A percentile compares a stretch with the other conserved stretches of the same genome.
phyloP scores from a whole-genome alignment of 2,888 invertebrate genomes.

The Scaptodrosophila latifasciaeformis region DNA sequence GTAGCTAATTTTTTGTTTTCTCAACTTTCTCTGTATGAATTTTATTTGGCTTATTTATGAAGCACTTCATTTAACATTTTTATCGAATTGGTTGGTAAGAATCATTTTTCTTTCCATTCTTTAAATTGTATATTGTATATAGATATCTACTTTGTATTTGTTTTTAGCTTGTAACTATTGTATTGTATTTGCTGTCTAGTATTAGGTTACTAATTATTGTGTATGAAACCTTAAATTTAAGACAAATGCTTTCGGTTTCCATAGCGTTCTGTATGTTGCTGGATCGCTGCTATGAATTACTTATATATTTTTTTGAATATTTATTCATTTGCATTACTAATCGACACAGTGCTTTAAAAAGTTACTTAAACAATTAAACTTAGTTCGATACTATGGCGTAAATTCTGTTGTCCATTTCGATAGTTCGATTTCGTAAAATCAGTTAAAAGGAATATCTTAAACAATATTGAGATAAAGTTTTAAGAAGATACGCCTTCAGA shows the following conservation, averaged over 20 bases:
- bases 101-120: no score
- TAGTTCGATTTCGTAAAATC: conserved; percentile 32
- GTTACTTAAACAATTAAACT: conserved; percentile 31
- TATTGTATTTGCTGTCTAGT: conserved; percentile 51
- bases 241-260: conserved; percentile 64
- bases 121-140: conserved; percentile 24
- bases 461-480: no score
- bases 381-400: conserved; percentile 51
- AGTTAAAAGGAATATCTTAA: no score
- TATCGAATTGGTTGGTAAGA: no score
- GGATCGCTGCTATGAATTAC: conserved; percentile 19
- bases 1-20: not conserved
- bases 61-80: no score
- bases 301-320: conserved; percentile 22
- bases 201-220: conserved; percentile 65
- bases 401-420: conserved; percentile 63
- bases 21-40: no score
- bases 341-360: conserved; percentile 58
- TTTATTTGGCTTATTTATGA: no score
- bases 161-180: conserved; percentile 35
- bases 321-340: conserved; percentile 49
- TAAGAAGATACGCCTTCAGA: no score
- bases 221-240: conserved; percentile 66
- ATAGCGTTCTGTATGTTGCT: conserved; percentile 58
- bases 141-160: conserved; percentile 5